Base-by-base conservation (phyloP, 1,140 invertebrate genomes). In the Akabosia matsudoensis region DNA sequence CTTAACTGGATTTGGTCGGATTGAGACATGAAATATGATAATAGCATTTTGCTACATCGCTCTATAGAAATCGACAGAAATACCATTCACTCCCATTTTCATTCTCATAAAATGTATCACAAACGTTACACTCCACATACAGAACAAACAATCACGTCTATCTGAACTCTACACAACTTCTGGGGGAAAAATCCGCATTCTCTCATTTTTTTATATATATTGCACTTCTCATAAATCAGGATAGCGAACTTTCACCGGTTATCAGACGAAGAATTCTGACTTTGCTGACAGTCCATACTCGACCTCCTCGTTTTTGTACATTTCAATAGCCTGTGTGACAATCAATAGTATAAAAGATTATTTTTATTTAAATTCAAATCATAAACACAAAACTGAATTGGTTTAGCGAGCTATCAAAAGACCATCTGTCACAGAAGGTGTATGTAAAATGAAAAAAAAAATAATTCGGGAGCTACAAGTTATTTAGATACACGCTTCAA, bases 221-320 rank as follows among this genome's bases (percentile, higher is more conserved):
- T 45, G 37, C 37, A 45, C 37, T 45, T 45, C 7, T 45, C 7
- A 45, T 45, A 45, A 10, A 45, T 45, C 7, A 45, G 18, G 37
- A 67, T 10, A 67, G 61, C 28, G 30, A 67, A 14, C 24, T 67
- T 67, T 67, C 61, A 30, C 61, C 26, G 61, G 61, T 31, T 67
- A 67, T 90, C 88, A 94, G 85, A 91, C 93, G 86, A 93, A 96
- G 85, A 94, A 96, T 85, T 96, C 94, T 79, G 89, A 89, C 86
- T 96, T 97, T 82, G 91, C 91, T 82, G 92, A 91, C 86, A 97
- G 89, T 83, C 96, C 93, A 84, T 94, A 95, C 83, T 96, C 94
- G 79, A 94, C 90, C 85, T 97, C 95, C 86, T 95, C 94, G 86
- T 95, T 94, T 86, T 96, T 95, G 88, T 96, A 96, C 88, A 96